Base-by-base conservation (phyloP, 2,113 vertebrate species). In the Dasyurus viverrinus region DNA sequence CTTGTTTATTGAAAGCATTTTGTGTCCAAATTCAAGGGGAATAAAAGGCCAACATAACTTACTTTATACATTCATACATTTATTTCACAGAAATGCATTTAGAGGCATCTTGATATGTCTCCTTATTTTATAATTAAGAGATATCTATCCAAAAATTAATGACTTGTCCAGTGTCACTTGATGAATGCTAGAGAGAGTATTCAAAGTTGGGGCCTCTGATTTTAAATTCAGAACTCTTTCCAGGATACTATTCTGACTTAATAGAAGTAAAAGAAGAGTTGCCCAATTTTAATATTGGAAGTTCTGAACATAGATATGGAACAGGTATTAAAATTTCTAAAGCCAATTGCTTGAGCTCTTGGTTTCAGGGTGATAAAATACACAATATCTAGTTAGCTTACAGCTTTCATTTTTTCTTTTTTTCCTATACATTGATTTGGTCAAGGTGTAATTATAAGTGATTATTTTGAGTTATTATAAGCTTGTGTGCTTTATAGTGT, bases 401-500 rank as follows among this genome's bases (percentile, higher is more conserved):
- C 36, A 76, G 10, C 12, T 60, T 60, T 57, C 89, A 12, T 93
- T 90, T 53, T 23, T 93, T 94, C 36, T 91, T 27, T 47, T 95
- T 89, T 95, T 92, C 95, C 92, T 89, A 84, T 42, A 53, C 50
- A 48, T 91, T 76, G 68, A 93, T 50, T 95, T 92, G 92, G 92
- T 84, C 22, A 22, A 94, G 91, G 68, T 90, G 68, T 90, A 91
- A 36, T 47, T 36, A 0, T 8, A 27, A 1, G 0, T 47, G 90
- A 92, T 93, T 92, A 92, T 94, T 96, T 90, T 94, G 68, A 89
- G 48, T 93, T 95, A 90, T 60, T 93, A 89, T 93, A 89, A 96
- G 55, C 53, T 22, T 16, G 0, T 68, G 89, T 0, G 48, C 11
- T 47, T 89, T 91, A 92, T 76, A 68, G 90, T 53, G 89, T 93